phyloP scores from a whole-genome alignment of 1,140 invertebrate species.

The Drosophila guanche region DNA sequence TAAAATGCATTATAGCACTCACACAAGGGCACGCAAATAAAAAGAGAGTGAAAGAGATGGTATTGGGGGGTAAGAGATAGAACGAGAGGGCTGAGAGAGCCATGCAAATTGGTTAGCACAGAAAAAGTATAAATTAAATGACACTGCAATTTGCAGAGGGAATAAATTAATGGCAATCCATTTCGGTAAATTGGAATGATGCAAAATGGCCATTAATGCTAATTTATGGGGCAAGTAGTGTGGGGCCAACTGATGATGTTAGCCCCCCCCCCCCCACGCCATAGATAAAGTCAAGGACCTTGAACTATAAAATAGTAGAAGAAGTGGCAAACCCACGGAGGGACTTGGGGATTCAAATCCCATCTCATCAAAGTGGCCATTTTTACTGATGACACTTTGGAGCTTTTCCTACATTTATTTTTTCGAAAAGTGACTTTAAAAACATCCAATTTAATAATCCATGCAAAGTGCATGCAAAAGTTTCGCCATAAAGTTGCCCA shows the following conservation, averaged over 20 bases:
- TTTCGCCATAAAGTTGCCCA: not conserved
- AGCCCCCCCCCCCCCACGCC: too few relatives aligned
- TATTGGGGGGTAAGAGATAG: not conserved
- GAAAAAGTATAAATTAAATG: slow-evolving; percentile 62
- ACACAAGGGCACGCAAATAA: slow-evolving; percentile 29
- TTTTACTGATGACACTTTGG: too few relatives aligned
- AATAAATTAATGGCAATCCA: slow-evolving; percentile 75
- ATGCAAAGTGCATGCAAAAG: not conserved
- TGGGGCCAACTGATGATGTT: slow-evolving; percentile 2
- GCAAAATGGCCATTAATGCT: slow-evolving; percentile 59
- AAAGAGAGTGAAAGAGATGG: not conserved
- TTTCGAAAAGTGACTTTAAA: too few relatives aligned
- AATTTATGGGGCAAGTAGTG: slow-evolving; percentile 48
- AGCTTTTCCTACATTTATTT: too few relatives aligned
- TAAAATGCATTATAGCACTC: slow-evolving; percentile 72
- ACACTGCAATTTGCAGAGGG: slow-evolving; percentile 76
- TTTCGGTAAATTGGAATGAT: slow-evolving; percentile 56
- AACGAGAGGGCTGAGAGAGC: not conserved
- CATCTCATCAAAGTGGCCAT: too few relatives aligned
- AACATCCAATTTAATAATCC: not conserved
- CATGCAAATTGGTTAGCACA: slow-evolving; percentile 31
- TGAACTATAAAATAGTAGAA: slow-evolving; percentile 37
- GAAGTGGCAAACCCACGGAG: too few relatives aligned
- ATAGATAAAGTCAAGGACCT: slow-evolving; percentile 34
- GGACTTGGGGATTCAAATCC: not conserved